Evolutionary conservation across 2,888 invertebrate species (phyloP), one percentile per base, ranked within the genome.

Genomic region (Parnassius glacialis): DNA sequence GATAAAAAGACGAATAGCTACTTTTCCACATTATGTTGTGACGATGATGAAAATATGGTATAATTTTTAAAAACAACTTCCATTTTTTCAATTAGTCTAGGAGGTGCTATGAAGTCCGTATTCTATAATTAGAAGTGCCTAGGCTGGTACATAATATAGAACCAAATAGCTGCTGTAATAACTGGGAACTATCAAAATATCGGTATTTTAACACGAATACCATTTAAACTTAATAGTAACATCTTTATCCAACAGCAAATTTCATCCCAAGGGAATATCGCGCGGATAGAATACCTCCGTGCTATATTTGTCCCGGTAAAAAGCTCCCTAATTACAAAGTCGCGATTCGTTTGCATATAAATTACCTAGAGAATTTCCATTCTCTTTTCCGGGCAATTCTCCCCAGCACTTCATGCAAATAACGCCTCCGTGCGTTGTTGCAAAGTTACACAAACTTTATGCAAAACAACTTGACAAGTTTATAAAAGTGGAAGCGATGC

Each of bases 291-390:
- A 63, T 66, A 59, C 53, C 52, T 48, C 52, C 66, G 64, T 68
- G 72, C 69, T 71, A 68, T 74, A 67, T 64, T 74, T 71, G 68
- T 75, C 68, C 68, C 66, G 65, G 71, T 75, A 74, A 84, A 82
- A 81, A 83, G 74, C 78, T 74, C 74, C 75, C 81, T 86, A 85
- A 87, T 87, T 86, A 83, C 80, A 72, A 69, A 79, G 75, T 75
- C 73, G 71, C 68, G 72, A 82, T 84, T 85, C 84, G 78, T 89
- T 89, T 84, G 87, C 87, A 89, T 90, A 83, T 79, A 87, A 88
- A 90, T 89, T 79, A 81, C 78, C 70, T 70, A 61, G 73, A 76
- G 74, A 82, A 83, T 82, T 81, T 81, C 77, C 80, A 81, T 85
- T 79, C 75, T 74, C 80, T 74, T 80, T 83, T 81, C 76, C 74